Percentiles rank a stretch among this genome's conserved stretches.
Conservation (phyloP, 2,797 vertebrate species). For the Austrolebias charrua region DNA sequence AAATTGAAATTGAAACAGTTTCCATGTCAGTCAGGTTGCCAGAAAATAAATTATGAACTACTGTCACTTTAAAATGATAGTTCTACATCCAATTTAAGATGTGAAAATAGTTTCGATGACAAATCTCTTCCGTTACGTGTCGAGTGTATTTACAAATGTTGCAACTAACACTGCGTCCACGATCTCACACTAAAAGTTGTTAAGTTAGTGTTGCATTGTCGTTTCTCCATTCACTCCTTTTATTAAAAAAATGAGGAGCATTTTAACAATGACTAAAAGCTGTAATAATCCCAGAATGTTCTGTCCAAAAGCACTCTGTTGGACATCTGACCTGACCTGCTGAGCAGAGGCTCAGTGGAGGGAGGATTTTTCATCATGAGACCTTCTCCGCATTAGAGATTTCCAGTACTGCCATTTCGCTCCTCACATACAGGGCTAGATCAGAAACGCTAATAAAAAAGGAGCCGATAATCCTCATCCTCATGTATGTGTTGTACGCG, state of each 20-base stretch:
- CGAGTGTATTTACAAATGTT: slow-evolving; percentile 1
- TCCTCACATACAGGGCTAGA: slow-evolving; percentile 38
- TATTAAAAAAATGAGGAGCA: slow-evolving; percentile 27
- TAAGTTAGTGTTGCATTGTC: not conserved
- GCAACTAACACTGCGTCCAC: not conserved
- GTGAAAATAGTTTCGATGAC: too few species aligned
- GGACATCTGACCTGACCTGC: slow-evolving; percentile 57
- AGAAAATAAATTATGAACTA: too few species aligned
- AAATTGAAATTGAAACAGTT: too few species aligned
- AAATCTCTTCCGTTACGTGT: too few species aligned
- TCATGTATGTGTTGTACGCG: slow-evolving; percentile 20
- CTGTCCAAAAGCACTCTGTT: slow-evolving; percentile 25
- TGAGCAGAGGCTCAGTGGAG: slow-evolving; percentile 44
- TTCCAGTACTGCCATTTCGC: slow-evolving; percentile 52
- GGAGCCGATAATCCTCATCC: slow-evolving; percentile 66
- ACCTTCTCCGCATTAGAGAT: slow-evolving; percentile 46
- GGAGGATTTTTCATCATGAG: slow-evolving; percentile 51
- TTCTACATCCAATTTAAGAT: not conserved
- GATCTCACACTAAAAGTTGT: not conserved
- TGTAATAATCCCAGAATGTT: slow-evolving; percentile 41
- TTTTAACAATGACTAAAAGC: slow-evolving; percentile 19
- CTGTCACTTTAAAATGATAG: too few species aligned
- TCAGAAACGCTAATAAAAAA: slow-evolving; percentile 58
- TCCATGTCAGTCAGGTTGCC: too few species aligned
- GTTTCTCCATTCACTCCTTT: slow-evolving; percentile 7